phyloP scores from a whole-genome alignment of 2,888 invertebrate species.

The Brenthis hecate region DNA sequence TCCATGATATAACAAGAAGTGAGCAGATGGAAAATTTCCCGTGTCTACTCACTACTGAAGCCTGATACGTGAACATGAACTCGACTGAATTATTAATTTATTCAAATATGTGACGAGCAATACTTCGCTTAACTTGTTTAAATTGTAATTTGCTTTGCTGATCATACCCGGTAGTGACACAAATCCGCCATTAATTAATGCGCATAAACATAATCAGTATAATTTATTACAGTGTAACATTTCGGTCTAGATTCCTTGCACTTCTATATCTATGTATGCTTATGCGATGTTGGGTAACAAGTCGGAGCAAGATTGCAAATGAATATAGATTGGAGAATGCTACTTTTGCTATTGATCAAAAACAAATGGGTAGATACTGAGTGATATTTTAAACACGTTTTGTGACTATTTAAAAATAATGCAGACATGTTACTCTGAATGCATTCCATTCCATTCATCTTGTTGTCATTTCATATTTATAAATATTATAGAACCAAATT shows the following conservation, averaged over 20 bases:
- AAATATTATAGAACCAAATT: too few relatives aligned
- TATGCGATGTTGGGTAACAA: slow-evolving; percentile 40
- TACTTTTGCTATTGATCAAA: slow-evolving; percentile 26
- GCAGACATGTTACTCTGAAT: slow-evolving; percentile 5
- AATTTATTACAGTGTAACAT: slow-evolving; percentile 33
- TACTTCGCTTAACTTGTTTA: slow-evolving; percentile 31
- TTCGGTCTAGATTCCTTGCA: slow-evolving; percentile 36
- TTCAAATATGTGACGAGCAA: slow-evolving; percentile 36
- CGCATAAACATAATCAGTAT: slow-evolving; percentile 36
- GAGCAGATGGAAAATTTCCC: slow-evolving; percentile 8
- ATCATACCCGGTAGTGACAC: slow-evolving; percentile 39
- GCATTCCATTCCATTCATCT: background rate
- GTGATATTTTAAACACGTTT: slow-evolving; percentile 29
- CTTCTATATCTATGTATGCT: slow-evolving; percentile 29
- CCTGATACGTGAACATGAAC: slow-evolving; percentile 27
- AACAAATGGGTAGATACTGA: slow-evolving; percentile 36
- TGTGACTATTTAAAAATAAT: slow-evolving; percentile 13
- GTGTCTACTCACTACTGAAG: slow-evolving; percentile 9
- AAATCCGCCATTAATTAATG: slow-evolving; percentile 35
- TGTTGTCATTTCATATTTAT: too few relatives aligned
- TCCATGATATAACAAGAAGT: background rate
- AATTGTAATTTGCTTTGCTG: slow-evolving; percentile 38
- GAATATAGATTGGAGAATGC: slow-evolving; percentile 35
- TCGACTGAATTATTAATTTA: slow-evolving; percentile 41
- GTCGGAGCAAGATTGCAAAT: slow-evolving; percentile 46